Conservation (phyloP, 2,888 invertebrate genomes). For the Stenotaenia linearis region DNA sequence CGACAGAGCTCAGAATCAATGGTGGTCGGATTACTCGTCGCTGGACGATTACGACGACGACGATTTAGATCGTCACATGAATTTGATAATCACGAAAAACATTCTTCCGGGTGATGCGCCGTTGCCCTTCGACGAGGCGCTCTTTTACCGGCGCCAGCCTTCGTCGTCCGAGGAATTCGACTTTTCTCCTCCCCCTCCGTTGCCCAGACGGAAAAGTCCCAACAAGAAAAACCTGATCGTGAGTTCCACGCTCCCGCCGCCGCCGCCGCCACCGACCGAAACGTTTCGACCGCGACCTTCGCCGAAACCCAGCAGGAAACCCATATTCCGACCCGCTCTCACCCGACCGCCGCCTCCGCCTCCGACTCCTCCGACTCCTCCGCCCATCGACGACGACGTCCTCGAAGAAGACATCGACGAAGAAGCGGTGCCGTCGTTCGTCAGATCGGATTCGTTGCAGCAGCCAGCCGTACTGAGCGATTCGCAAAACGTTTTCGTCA, state of each 20-base stretch:
- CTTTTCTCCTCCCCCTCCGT: not conserved
- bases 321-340: not conserved
- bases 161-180: not conserved
- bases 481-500: slow-evolving; percentile 29
- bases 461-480: not conserved
- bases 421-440: not conserved
- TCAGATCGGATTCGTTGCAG: not conserved
- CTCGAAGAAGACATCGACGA: not conserved
- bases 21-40: slow-evolving; percentile 29
- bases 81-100: slow-evolving; percentile 30
- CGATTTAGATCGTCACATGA: slow-evolving; percentile 3
- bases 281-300: not conserved
- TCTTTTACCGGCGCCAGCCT: not conserved
- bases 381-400: not conserved
- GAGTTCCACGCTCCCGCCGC: not conserved
- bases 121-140: slow-evolving; percentile 20
- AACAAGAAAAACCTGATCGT: not conserved
- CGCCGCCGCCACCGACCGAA: not conserved
- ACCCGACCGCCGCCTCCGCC: not conserved
- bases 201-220: not conserved
- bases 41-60: slow-evolving; percentile 29
- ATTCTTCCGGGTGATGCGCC: slow-evolving; percentile 28
- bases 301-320: not conserved
- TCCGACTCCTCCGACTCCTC: not conserved
- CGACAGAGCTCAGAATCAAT: not conserved